Percentiles rank a stretch among this genome's conserved stretches.
Evolutionary conservation across 2,888 invertebrate species (phyloP).

Genomic region (Pogonocherus hispidulus): DNA sequence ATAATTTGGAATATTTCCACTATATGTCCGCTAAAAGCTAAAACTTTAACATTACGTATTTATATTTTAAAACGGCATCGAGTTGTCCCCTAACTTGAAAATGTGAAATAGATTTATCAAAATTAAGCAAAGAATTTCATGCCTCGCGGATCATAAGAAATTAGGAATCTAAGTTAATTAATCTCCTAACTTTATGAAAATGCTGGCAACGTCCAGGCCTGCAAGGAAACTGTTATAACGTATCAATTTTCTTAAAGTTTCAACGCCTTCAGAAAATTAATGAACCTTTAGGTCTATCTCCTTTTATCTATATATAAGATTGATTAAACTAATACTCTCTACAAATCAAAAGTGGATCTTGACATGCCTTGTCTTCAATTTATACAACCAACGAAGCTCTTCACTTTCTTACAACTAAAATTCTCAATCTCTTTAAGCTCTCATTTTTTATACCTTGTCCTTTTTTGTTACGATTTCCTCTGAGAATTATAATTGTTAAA

Average conservation of each 20-base stretch:
- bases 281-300: not conserved
- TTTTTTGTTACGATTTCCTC: too few species aligned
- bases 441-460: too few species aligned
- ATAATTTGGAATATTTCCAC: constrained; percentile 35
- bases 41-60: constrained; percentile 15
- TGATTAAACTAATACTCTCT: not conserved
- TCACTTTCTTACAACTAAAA: too few species aligned
- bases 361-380: too few species aligned
- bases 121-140: constrained; percentile 13
- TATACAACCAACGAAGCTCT: too few species aligned
- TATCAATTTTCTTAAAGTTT: too few species aligned
- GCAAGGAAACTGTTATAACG: not conserved
- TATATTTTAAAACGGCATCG: constrained; percentile 9
- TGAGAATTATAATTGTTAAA: too few species aligned
- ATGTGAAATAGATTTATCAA: constrained; percentile 17
- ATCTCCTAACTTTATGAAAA: not conserved
- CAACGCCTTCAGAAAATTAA: not conserved
- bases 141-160: constrained; percentile 25
- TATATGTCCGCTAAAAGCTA: constrained; percentile 12
- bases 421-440: too few species aligned
- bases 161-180: constrained; percentile 17
- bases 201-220: not conserved
- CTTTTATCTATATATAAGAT: not conserved
- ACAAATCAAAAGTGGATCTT: not conserved
- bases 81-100: constrained; percentile 7